Conservation (phyloP, 2,888 invertebrate genomes). For the Thalpophila matura region DNA sequence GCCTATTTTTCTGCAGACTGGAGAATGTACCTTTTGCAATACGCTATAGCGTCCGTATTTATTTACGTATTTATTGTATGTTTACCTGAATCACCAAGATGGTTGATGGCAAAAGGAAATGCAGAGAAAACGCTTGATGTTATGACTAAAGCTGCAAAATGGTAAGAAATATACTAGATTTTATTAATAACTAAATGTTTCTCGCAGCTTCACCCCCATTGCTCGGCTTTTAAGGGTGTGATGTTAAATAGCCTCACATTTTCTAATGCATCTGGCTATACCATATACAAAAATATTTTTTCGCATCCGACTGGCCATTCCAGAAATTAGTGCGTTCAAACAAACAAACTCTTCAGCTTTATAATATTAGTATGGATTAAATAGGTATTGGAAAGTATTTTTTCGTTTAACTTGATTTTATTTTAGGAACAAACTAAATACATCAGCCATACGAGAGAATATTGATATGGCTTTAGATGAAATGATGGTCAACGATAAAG, state of each 20-base stretch:
- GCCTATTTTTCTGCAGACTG: constrained; percentile 73
- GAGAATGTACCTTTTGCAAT: constrained; percentile 69
- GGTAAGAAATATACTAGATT: constrained; percentile 53
- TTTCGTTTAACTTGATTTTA: no score
- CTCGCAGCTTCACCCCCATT: no score
- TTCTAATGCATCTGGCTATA: no score
- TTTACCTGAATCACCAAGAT: constrained; percentile 77
- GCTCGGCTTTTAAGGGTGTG: no score
- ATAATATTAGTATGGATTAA: no score
- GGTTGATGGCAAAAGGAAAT: constrained; percentile 74
- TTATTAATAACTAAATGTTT: neutral
- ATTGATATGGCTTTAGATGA: constrained; percentile 65
- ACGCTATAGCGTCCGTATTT: constrained; percentile 63
- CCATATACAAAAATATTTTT: no score
- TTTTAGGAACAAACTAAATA: constrained; percentile 72
- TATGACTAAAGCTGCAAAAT: constrained; percentile 71
- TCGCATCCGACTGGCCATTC: no score
- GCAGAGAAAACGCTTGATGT: constrained; percentile 66
- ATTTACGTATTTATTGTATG: constrained; percentile 66
- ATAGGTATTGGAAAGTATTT: no score
- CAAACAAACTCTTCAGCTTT: no score
- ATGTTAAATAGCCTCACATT: no score
- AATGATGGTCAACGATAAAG: constrained; percentile 62
- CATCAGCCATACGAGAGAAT: constrained; percentile 66
- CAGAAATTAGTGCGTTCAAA: no score